phyloP scores from a whole-genome alignment of 2,888 invertebrate species.

The Helicoverpa assulta region DNA sequence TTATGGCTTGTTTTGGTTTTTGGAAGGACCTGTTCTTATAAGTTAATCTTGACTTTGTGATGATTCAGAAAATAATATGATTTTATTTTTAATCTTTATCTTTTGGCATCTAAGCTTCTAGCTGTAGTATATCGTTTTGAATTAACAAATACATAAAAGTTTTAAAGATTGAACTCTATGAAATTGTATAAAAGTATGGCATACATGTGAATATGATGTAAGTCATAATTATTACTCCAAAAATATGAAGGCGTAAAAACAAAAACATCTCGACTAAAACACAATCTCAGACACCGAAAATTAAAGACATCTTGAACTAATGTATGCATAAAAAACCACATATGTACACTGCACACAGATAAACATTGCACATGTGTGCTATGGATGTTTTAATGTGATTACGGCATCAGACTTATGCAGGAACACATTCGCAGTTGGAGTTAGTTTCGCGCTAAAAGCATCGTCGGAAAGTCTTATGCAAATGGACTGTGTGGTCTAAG shows the following conservation, averaged over 20 bases:
- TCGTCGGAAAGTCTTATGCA: constrained; percentile 57
- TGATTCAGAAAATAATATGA: too few relatives aligned
- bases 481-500: constrained; percentile 52
- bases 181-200: too few relatives aligned
- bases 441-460: constrained; percentile 61
- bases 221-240: not conserved
- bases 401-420: constrained; percentile 34
- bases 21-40: too few relatives aligned
- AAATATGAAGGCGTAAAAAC: not conserved
- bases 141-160: too few relatives aligned
- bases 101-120: too few relatives aligned
- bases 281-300: constrained; percentile 18
- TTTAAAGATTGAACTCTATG: too few relatives aligned
- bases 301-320: constrained; percentile 2
- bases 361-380: constrained; percentile 29
- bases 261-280: not conserved
- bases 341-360: not conserved
- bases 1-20: not conserved
- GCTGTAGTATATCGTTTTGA: too few relatives aligned
- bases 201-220: too few relatives aligned
- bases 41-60: too few relatives aligned
- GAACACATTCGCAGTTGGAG: constrained; percentile 40
- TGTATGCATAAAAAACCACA: constrained; percentile 15
- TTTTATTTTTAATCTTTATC: too few relatives aligned
- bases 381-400: constrained; percentile 48